A percentile compares a stretch with the other conserved stretches of the same genome.
Conservation (phyloP, 2,888 invertebrate genomes). For the Peribatodes rhomboidaria region DNA sequence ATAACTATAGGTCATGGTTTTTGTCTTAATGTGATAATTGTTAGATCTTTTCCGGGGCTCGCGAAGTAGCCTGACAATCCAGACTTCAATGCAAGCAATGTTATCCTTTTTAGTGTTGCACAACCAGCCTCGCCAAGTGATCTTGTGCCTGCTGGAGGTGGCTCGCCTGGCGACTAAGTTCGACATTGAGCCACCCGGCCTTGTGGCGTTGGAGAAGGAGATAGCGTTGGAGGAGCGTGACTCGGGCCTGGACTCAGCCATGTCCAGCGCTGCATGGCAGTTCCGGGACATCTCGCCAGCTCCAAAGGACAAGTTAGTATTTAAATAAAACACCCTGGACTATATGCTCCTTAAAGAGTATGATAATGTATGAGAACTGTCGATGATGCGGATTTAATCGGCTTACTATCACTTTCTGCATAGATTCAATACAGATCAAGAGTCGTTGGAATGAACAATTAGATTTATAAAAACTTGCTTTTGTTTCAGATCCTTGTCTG, state of each 20-base stretch:
- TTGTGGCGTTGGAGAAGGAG: conserved; percentile 94
- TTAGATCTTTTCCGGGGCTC: too few species aligned
- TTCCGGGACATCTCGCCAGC: conserved; percentile 83
- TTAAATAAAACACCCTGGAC: background rate
- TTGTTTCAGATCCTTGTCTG: conserved; percentile 63
- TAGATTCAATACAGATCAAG: too few species aligned
- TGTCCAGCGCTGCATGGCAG: conserved; percentile 89
- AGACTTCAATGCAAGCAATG: background rate
- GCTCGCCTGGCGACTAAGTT: conserved; percentile 92
- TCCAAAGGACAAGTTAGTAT: conserved; percentile 65
- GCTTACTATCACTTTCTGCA: too few species aligned
- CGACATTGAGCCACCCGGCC: conserved; percentile 92
- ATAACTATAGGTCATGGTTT: too few species aligned
- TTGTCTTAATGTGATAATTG: too few species aligned
- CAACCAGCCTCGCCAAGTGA: conserved; percentile 93
- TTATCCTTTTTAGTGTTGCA: conserved; percentile 88
- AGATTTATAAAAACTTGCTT: conserved; percentile 2
- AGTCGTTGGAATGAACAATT: too few species aligned
- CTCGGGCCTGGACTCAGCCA: conserved; percentile 88
- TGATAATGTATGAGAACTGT: too few species aligned
- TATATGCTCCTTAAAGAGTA: too few species aligned
- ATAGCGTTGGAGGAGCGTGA: conserved; percentile 93
- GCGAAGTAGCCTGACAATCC: too few species aligned
- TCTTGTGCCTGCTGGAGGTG: conserved; percentile 94
- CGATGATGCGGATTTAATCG: too few species aligned